Evolutionary conservation across 2,888 invertebrate genomes (phyloP), one percentile per base, ranked within the genome.

Genomic region (Andrena haemorrhoa): DNA sequence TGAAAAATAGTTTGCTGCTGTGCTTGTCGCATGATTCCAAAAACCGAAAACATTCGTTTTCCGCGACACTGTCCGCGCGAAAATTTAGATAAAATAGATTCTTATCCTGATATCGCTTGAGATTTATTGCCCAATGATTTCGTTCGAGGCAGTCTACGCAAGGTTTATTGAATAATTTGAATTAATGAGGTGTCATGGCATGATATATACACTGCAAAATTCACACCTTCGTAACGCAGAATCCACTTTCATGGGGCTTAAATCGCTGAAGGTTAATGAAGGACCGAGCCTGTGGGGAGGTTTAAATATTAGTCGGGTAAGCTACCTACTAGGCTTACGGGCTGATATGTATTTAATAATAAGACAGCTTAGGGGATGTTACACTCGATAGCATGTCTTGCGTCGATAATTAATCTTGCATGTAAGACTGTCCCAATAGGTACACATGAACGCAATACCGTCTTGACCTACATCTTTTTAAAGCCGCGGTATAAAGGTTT

Each of bases 271-370:
- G 53, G 31, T 47, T 58, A 47, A 72, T 29, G 41, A 66, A 74
- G 73, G 33, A 53, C 33, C 26, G 41, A 53, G 75, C 16, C 71
- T 72, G 72, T n/a, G 10, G 31, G 5, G 72, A n/a, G 53, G 63
- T 53, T 75, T 60, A 72, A 63, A 56, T 63, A 72, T 53, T 63
- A 41, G 53, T 63, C 51, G 8, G 41, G 72, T n/a, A 53, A 72
- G 61, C 33, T 63, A 41, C 29, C 71, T 29, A 20, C 10, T 3
- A 61, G 33, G 26, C 10, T 8, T 56, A 35, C 12, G 23, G 31
- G 51, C 29, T 61, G 71, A 71, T 41, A 71, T 33, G 35, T 56
- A 29, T 68, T 79, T 69, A 66, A 72, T 75, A 82, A 75, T 73
- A 66, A 69, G 72, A n/a, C 12, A 51, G 60, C 75, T 80, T 75